A percentile compares a stretch with the other conserved stretches of the same genome.
These are phyloP conservation scores for Tineola bisselliella DNA, from an alignment of 2,888 invertebrate genomes.

Conservation along the genomic window DNA sequence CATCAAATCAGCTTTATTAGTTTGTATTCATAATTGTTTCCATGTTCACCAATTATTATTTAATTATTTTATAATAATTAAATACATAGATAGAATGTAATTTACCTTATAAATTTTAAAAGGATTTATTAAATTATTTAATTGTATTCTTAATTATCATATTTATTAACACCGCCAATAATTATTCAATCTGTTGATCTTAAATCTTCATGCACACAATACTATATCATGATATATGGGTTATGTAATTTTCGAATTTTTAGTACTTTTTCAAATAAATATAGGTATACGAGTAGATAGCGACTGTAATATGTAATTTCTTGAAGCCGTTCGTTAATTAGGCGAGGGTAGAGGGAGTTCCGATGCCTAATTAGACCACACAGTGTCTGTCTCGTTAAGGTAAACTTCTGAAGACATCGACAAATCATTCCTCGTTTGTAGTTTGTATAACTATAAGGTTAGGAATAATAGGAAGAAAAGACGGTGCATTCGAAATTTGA, in stretches of 20 bases:
- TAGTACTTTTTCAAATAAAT: too few species aligned
- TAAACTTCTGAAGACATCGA: neutral
- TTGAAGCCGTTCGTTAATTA: conserved; percentile 12
- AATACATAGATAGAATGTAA: too few species aligned
- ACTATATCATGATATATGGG: too few species aligned
- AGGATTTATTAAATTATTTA: too few species aligned
- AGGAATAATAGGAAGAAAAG: neutral
- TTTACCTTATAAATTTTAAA: too few species aligned
- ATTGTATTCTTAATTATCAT: too few species aligned
- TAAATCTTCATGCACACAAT: too few species aligned
- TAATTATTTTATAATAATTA: neutral
- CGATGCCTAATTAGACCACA: conserved; percentile 15
- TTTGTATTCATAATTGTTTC: neutral
- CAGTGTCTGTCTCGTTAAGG: neutral
- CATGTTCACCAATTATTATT: neutral
- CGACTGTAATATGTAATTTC: neutral
- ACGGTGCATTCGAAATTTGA: neutral
- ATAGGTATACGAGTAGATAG: neutral
- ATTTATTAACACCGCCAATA: too few species aligned
- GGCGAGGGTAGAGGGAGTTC: conserved; percentile 4
- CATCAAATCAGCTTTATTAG: neutral
- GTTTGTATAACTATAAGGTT: too few species aligned
- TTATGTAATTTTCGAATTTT: too few species aligned
- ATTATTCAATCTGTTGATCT: too few species aligned
- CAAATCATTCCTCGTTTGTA: neutral